Evolutionary conservation across 2,113 vertebrate species (phyloP).

Genomic region (Donacobius atricapilla): DNA sequence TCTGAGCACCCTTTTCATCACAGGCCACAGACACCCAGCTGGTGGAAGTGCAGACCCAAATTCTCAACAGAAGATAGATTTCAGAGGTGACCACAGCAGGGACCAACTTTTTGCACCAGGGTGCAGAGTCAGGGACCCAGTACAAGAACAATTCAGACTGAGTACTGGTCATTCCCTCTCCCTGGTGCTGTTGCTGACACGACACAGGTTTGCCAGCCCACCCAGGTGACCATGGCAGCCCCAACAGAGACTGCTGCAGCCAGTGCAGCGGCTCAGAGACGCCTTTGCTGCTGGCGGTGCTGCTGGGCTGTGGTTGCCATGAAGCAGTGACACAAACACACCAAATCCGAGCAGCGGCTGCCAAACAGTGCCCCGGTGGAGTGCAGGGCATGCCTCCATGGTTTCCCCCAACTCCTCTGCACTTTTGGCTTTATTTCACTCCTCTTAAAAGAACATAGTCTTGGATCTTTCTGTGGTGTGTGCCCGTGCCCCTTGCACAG

Average conservation of each 20-base stretch:
- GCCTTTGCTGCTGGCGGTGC: not conserved
- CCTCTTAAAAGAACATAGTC: not conserved
- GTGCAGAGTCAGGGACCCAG: not conserved
- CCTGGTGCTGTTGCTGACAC: not conserved
- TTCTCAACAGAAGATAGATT: not conserved
- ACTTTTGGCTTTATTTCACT: not conserved
- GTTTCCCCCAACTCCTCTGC: not conserved
- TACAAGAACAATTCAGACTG: not conserved
- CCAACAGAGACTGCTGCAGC: not conserved
- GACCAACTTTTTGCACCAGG: not conserved
- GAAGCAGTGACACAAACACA: conserved; percentile 46
- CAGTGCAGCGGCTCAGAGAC: not conserved
- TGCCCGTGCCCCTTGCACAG: not conserved
- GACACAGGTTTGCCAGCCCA: not conserved
- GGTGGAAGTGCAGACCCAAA: not conserved
- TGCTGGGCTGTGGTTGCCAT: conserved; percentile 16
- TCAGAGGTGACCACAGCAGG: not conserved
- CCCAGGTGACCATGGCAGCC: not conserved
- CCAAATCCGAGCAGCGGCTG: not conserved
- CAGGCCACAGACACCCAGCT: not conserved
- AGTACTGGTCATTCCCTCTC: not conserved
- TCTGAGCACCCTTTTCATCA: not conserved
- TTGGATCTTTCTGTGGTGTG: not conserved
- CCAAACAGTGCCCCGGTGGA: not conserved
- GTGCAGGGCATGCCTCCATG: not conserved